Evolutionary conservation across 1,140 invertebrate genomes (phyloP).

Genomic region (Hycleus phaleratus): DNA sequence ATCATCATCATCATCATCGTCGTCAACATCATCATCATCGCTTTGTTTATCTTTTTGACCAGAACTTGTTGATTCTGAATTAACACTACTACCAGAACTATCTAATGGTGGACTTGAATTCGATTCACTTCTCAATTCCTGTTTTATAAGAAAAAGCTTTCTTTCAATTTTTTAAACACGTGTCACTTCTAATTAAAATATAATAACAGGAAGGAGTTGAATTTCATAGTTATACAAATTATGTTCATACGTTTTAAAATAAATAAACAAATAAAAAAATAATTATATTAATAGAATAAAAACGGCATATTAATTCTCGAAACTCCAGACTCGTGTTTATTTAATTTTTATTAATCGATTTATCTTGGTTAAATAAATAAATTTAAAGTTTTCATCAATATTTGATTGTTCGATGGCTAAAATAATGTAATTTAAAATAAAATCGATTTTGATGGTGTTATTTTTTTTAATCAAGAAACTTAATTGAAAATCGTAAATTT

Average conservation of each 20-base stretch:
- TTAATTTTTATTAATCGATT: not conserved
- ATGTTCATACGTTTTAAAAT: too few relatives aligned
- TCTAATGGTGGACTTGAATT: conserved; percentile 32
- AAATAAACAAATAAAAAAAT: too few relatives aligned
- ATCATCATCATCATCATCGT: too few relatives aligned
- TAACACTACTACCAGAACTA: conserved; percentile 34
- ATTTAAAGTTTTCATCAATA: not conserved
- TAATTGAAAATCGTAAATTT: not conserved
- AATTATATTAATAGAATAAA: too few relatives aligned
- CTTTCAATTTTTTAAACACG: too few relatives aligned
- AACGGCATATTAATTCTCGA: not conserved
- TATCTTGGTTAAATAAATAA: not conserved
- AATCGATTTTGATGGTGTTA: too few relatives aligned
- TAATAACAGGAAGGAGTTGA: too few relatives aligned
- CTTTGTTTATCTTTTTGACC: conserved; percentile 32
- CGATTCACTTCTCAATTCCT: conserved; percentile 27
- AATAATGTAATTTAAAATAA: too few relatives aligned
- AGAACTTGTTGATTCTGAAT: conserved; percentile 32
- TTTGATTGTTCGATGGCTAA: not conserved
- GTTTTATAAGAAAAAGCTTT: too few relatives aligned
- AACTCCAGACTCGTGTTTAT: not conserved
- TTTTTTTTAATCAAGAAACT: too few relatives aligned
- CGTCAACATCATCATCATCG: conserved; percentile 18
- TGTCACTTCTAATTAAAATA: too few relatives aligned
- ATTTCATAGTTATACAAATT: too few relatives aligned